Evolutionary conservation across 37 sponge, comb jelly and placozoan genomes (phyloP).

Genomic region (Ephydatia muelleri): DNA sequence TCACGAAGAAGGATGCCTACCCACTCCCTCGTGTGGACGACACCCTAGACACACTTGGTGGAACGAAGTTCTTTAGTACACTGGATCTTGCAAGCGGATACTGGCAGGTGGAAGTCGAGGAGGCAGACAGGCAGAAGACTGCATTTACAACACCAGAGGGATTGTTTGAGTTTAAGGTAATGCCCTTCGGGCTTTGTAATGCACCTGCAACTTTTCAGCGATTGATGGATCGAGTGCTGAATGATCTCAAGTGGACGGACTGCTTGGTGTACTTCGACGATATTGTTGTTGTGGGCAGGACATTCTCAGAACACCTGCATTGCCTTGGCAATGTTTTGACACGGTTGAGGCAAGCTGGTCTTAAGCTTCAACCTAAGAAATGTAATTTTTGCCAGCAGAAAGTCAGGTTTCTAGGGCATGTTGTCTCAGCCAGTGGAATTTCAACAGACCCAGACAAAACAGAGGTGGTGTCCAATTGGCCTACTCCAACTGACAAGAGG

Average conservation of each 20-base stretch:
- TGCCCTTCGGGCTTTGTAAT: constrained; percentile 45
- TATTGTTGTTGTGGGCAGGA: constrained; percentile 27
- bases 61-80: constrained; percentile 24
- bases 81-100: constrained; percentile 43
- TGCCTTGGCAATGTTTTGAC: constrained; percentile 13
- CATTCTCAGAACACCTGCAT: constrained; percentile 36
- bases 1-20: constrained; percentile 42
- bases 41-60: constrained; percentile 19
- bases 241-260: constrained; percentile 1
- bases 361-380: constrained; percentile 52
- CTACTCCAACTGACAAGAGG: constrained; percentile 22
- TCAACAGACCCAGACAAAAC: constrained; percentile 17
- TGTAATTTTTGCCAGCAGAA: constrained; percentile 6
- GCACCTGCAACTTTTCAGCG: constrained; percentile 26
- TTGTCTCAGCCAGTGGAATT: constrained; percentile 44
- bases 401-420: constrained; percentile 37
- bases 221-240: constrained; percentile 38
- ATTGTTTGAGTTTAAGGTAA: constrained; percentile 37
- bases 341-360: constrained; percentile 14
- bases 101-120: constrained; percentile 42
- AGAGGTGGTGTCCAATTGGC: constrained; percentile 22
- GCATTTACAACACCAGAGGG: constrained; percentile 51
- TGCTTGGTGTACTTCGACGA: constrained; percentile 51
- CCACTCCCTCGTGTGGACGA: constrained; percentile 46
- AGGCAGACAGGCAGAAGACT: constrained; percentile 27